phyloP scores from a whole-genome alignment of 2,113 vertebrate species.

The Dryoscopus gambensis region DNA sequence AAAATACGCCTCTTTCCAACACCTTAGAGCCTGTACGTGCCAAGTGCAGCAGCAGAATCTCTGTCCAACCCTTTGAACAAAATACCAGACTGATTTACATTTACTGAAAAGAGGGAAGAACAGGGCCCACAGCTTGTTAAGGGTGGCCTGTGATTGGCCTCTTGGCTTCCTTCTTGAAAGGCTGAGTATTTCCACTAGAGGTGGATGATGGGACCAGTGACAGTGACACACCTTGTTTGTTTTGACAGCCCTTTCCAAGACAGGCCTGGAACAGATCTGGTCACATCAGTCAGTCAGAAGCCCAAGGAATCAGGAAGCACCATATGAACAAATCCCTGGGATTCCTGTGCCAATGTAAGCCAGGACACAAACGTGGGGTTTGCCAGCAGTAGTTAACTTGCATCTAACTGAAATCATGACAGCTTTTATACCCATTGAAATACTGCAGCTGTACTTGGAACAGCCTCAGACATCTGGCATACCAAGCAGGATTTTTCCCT shows the following conservation, averaged over 20 bases:
- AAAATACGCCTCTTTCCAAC: not conserved
- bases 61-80: not conserved
- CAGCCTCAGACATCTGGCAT: not conserved
- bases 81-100: not conserved
- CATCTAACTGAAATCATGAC: too few relatives aligned
- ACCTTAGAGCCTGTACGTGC: fast-evolving
- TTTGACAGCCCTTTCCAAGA: not conserved
- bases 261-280: not conserved
- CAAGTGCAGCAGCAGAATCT: not conserved
- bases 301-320: not conserved
- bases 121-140: too few relatives aligned
- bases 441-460: not conserved
- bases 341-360: fast-evolving
- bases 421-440: not conserved
- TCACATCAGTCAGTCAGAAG: not conserved
- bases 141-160: too few relatives aligned
- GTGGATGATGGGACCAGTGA: not conserved
- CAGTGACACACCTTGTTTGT: not conserved
- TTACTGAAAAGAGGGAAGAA: not conserved
- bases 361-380: fast-evolving
- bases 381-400: not conserved
- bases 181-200: not conserved
- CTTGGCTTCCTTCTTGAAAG: not conserved
- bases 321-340: fast-evolving
- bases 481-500: not conserved